Evolutionary conservation across 37 sponge, comb jelly and placozoan species (phyloP), one percentile per base, ranked within the genome.

Genomic region (Beroe forskalii): DNA sequence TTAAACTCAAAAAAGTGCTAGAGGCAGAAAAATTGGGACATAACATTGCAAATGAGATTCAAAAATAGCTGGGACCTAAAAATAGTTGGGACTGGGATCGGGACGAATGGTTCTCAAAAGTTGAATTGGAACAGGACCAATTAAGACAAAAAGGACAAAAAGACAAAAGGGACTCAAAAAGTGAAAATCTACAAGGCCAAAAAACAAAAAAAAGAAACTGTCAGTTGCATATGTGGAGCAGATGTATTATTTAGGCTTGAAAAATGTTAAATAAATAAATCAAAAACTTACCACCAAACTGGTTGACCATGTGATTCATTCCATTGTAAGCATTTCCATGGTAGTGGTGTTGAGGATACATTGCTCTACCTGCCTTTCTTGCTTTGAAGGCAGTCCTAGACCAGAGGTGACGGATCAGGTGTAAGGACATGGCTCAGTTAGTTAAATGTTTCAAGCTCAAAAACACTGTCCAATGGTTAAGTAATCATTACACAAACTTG

Each of bases 281-380:
- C 28, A 64, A 72, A 22, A 64, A 64, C 86, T 80, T n/a, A 80
- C 86, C 86, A 80, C 86, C 35, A 37, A 80, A 80, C 55, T 80
- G 86, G 86, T 80, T 80, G 23, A 80, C 55, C 44, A 44, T 80
- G 55, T 80, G 86, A 37, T 80, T 80, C 55, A 80, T 80, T 27
- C 86, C 55, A 44, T 38, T 43, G 55, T 42, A 33, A 25, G 28
- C 28, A 24, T 48, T 37, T 22, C 72, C 72, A 69, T 69, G 72
- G 38, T 36, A 69, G 39, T 69, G 72, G 17, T 69, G 72, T 27
- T 27, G 72, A 69, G 72, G 72, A 48, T 48, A 48, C 55, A 48
- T 48, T 12, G 6, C 12, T 6, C 55, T 17, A 48, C 55, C 55
- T 48, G 55, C 55, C 55, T 48, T 48, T n/a, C n/a, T n/a, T 48